Conservation (phyloP, 2,888 invertebrate genomes). For the Asteroscopus sphinx region DNA sequence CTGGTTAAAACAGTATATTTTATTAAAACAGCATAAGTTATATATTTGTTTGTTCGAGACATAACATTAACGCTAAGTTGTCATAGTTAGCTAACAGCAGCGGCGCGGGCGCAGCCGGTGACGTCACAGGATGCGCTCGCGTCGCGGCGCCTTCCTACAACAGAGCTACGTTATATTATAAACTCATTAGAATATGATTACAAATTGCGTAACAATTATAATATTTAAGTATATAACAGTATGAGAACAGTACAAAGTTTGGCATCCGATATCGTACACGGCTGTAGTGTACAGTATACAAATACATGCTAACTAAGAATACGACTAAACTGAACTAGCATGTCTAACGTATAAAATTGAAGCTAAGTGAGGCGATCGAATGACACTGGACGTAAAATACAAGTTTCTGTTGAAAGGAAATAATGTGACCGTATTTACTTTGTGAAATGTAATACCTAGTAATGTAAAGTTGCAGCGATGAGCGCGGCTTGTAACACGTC, state of each 20-base stretch:
- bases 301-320: slow-evolving; percentile 57
- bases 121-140: background rate
- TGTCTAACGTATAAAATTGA: slow-evolving; percentile 66
- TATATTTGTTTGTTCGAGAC: slow-evolving; percentile 40
- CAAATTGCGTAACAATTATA: slow-evolving; percentile 64
- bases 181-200: slow-evolving; percentile 55
- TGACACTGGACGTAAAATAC: slow-evolving; percentile 57
- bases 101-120: background rate
- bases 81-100: background rate
- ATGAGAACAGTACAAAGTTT: slow-evolving; percentile 73
- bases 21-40: slow-evolving; percentile 62
- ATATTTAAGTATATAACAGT: slow-evolving; percentile 58
- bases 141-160: slow-evolving; percentile 9
- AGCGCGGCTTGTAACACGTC: slow-evolving; percentile 11
- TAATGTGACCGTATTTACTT: slow-evolving; percentile 14
- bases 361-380: slow-evolving; percentile 67
- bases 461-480: slow-evolving; percentile 35
- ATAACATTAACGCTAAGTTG: slow-evolving; percentile 25
- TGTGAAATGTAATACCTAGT: slow-evolving; percentile 28
- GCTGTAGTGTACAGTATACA: too few relatives aligned
- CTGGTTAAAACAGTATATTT: slow-evolving; percentile 76
- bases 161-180: slow-evolving; percentile 24
- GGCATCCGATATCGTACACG: slow-evolving; percentile 71
- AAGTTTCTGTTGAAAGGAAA: slow-evolving; percentile 23
- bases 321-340: slow-evolving; percentile 70